Evolutionary conservation across 2,797 vertebrate genomes (phyloP).

Genomic region (Simalia tracyae): DNA sequence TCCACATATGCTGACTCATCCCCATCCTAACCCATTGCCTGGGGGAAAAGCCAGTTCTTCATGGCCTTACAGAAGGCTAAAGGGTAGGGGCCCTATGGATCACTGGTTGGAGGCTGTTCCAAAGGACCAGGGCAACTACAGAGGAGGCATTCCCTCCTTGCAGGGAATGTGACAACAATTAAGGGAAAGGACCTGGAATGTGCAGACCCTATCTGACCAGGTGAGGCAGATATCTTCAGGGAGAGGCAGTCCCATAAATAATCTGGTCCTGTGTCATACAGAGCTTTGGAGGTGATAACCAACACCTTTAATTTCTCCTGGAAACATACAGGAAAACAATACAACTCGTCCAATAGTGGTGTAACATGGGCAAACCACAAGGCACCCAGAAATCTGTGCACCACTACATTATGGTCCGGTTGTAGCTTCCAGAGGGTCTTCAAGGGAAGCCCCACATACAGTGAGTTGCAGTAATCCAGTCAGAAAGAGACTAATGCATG

Average conservation of each 20-base stretch:
- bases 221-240: not conserved
- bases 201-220: not conserved
- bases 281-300: not conserved
- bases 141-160: not conserved
- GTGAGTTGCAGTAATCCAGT: not conserved
- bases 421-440: not conserved
- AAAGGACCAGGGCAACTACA: not conserved
- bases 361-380: not conserved
- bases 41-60: not conserved
- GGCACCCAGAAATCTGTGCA: not conserved
- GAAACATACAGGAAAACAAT: not conserved
- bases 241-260: not conserved
- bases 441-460: not conserved
- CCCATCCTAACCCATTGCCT: not conserved
- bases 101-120: not conserved
- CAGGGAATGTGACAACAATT: not conserved
- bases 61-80: not conserved
- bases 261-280: not conserved
- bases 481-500: not conserved
- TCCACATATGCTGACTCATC: not conserved
- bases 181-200: not conserved
- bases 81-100: not conserved
- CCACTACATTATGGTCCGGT: not conserved
- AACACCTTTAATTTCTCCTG: not conserved
- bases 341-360: not conserved